Percentiles rank a stretch among this genome's conserved stretches.
These are phyloP conservation scores for Tineola bisselliella DNA, from an alignment of 2,888 invertebrate species.

Conservation along the genomic window DNA sequence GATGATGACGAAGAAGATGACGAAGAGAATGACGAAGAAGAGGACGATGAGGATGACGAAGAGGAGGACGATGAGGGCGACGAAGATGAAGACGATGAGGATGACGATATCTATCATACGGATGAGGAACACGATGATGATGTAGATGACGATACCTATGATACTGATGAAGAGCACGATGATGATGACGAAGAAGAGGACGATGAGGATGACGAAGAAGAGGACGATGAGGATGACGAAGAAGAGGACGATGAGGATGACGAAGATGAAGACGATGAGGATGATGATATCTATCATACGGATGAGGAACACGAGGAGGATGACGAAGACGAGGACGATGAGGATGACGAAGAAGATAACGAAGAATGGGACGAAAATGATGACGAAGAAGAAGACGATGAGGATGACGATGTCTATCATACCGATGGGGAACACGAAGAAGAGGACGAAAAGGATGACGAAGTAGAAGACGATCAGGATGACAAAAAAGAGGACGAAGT, in stretches of 20 bases:
- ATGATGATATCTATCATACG: neutral
- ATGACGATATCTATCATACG: neutral
- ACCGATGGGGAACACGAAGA: neutral
- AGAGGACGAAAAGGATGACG: neutral
- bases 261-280: neutral
- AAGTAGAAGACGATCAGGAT: neutral
- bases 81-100: neutral
- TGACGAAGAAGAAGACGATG: neutral
- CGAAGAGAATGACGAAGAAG: neutral
- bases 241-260: neutral
- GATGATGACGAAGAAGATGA: neutral
- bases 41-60: neutral
- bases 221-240: neutral
- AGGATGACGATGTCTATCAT: neutral
- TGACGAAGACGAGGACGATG: neutral
- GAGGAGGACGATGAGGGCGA: neutral
- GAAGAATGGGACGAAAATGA: neutral
- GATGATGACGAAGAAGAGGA: neutral
- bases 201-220: neutral
- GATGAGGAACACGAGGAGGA: neutral
- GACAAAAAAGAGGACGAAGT: too few species aligned
- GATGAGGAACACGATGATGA: neutral
- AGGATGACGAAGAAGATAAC: neutral
- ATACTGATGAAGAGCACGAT: neutral
- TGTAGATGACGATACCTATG: neutral